A percentile compares a stretch with the other conserved stretches of the same genome.
phyloP scores from a whole-genome alignment of 2,888 invertebrate species.

The Sesamia inferens region DNA sequence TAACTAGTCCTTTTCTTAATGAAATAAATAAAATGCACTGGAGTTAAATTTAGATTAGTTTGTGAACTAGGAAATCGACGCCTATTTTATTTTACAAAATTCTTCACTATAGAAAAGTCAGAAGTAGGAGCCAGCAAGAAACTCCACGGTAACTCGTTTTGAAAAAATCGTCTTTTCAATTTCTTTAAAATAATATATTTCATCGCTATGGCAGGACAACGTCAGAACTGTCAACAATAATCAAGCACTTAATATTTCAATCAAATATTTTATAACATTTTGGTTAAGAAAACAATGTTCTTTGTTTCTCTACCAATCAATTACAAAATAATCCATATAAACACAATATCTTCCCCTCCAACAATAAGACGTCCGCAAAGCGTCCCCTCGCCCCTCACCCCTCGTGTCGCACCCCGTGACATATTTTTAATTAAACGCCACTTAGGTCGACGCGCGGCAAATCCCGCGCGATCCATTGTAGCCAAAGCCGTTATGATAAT shows the following conservation, averaged over 20 bases:
- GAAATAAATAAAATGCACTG: too few relatives aligned
- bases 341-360: conserved; percentile 36
- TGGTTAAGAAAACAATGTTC: not conserved
- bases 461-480: conserved; percentile 53
- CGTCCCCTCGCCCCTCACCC: conserved; percentile 22
- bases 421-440: conserved; percentile 87
- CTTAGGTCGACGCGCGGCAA: conserved; percentile 69
- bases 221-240: not conserved
- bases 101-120: too few relatives aligned
- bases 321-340: conserved; percentile 28
- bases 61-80: too few relatives aligned
- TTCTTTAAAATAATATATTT: not conserved
- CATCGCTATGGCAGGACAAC: not conserved
- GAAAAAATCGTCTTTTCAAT: not conserved
- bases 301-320: conserved; percentile 2
- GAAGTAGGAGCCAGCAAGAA: not conserved
- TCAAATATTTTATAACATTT: not conserved
- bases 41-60: too few relatives aligned
- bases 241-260: not conserved
- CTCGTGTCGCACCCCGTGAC: conserved; percentile 71
- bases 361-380: conserved; percentile 55
- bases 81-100: not conserved
- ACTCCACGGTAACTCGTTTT: not conserved
- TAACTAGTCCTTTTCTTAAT: too few relatives aligned
- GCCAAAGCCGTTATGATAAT: conserved; percentile 58